Conservation (phyloP, 2,888 invertebrate genomes). For the Cantharis rustica region DNA sequence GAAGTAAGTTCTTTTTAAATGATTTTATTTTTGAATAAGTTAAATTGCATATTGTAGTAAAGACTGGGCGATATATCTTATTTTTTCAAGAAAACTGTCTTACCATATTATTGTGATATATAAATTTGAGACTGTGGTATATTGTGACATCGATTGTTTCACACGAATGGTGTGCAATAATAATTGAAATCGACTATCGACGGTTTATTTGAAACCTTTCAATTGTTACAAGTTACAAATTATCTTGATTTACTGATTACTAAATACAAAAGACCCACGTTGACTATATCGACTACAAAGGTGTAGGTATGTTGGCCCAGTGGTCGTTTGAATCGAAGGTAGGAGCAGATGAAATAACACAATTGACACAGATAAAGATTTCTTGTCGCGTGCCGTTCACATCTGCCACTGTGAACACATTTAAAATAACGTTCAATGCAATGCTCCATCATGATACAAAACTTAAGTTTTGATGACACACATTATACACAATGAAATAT, state of each 20-base stretch:
- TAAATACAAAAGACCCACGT: slow-evolving; percentile 14
- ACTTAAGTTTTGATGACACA: neutral
- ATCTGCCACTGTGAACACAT: slow-evolving; percentile 39
- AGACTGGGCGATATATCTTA: neutral
- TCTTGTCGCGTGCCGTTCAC: slow-evolving; percentile 53
- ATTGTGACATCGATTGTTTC: neutral
- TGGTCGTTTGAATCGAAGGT: slow-evolving; percentile 32
- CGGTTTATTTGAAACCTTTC: neutral
- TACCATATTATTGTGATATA: neutral
- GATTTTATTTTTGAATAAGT: neutral
- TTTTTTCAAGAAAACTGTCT: neutral
- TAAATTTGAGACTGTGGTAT: neutral
- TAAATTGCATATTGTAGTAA: neutral
- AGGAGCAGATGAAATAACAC: slow-evolving; percentile 53
- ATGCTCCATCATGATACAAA: slow-evolving; percentile 4
- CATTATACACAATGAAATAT: neutral
- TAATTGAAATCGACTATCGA: slow-evolving; percentile 1
- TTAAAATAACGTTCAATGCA: slow-evolving; percentile 41
- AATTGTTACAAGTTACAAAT: slow-evolving; percentile 8
- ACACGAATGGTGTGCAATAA: neutral
- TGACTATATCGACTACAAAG: slow-evolving; percentile 33
- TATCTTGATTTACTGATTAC: slow-evolving; percentile 26
- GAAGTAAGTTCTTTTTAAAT: neutral
- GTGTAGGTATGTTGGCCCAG: slow-evolving; percentile 33
- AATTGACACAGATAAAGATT: slow-evolving; percentile 55